Conservation (phyloP, 1,140 invertebrate species). For the Bombus ignitus region DNA sequence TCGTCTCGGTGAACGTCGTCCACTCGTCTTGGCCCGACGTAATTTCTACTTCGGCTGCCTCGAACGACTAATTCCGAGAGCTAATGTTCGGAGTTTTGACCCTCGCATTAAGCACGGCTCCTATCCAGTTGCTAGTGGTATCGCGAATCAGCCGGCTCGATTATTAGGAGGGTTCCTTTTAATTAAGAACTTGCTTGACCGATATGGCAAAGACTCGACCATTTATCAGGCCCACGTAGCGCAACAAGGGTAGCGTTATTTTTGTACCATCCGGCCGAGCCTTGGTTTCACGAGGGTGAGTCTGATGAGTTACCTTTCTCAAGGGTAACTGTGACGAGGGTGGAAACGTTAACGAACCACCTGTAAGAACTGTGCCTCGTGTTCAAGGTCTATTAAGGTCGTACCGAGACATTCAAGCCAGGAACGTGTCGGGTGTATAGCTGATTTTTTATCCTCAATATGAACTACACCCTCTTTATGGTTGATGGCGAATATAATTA, state of each 20-base stretch:
- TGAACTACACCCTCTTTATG: background rate
- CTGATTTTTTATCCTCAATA: background rate
- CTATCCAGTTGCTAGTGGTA: constrained; percentile 6
- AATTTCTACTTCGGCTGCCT: constrained; percentile 3
- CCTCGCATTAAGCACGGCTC: constrained; percentile 5
- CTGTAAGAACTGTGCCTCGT: constrained; percentile 46
- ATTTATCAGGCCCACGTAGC: constrained; percentile 29
- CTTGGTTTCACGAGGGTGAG: constrained; percentile 12
- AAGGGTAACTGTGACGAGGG: constrained; percentile 44
- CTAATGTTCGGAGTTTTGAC: constrained; percentile 11
- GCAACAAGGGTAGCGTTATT: constrained; percentile 24
- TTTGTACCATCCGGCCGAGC: constrained; percentile 10
- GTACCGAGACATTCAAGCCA: background rate
- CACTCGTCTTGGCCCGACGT: background rate
- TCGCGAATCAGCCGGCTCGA: constrained; percentile 28
- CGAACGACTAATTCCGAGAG: constrained; percentile 8
- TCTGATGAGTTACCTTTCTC: constrained; percentile 45
- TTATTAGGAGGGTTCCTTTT: constrained; percentile 31
- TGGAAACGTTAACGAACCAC: constrained; percentile 53
- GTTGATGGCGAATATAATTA: background rate
- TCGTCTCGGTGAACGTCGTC: background rate
- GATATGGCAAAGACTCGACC: background rate
- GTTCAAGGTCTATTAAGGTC: constrained; percentile 40
- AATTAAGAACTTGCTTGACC: constrained; percentile 42
- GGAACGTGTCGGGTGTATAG: background rate